Evolutionary conservation across 2,797 vertebrate genomes (phyloP), one percentile per base, ranked within the genome.

Genomic region (Sphaeramia orbicularis): DNA sequence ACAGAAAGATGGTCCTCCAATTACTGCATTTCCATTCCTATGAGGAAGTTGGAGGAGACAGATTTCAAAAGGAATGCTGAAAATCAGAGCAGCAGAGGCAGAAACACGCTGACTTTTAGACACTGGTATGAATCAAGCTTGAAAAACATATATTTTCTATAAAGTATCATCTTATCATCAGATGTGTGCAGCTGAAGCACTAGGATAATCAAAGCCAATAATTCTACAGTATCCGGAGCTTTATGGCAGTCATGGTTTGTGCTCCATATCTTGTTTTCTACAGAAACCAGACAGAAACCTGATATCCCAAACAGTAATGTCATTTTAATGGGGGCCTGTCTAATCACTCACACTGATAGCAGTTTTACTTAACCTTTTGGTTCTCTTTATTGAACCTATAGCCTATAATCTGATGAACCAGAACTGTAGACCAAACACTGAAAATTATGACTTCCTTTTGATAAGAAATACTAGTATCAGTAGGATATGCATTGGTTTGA

Each of bases 301-400:
- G 87, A 93, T 90, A 74, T 30, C 52, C 48, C 57, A 16, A 63
- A 85, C 84, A 65, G 67, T 89, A 86, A 84, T 89, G 85, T 85
- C 79, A 37, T 76, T 92, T 93, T 93, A 92, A 89, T 90, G 90
- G 87, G 38, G 74, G 66, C 53, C 54, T 32, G 47, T 67, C 69
- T 71, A 43, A 73, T 69, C 62, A 42, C 59, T 78, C 81, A 42
- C 13, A 60, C 48, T 77, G 49, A 83, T 68, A 51, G 71, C 35
- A 87, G 24, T 7, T 10, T 51, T 47, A 43, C 71, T 78, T 48
- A 60, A 43, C 45, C 18, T 10, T 30, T 45, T 19, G 59, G 21
- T 44, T 38, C 56, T 53, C 27, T 13, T 10, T 30, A 12, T 32
- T 41, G 37, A 21, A 19, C 18, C 10, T 55, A 8, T 21, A 41